A percentile compares a stretch with the other conserved stretches of the same genome.
These are phyloP conservation scores for Spinibarbus caldwelli DNA, from an alignment of 2,797 vertebrate genomes.

Conservation along the genomic window DNA sequence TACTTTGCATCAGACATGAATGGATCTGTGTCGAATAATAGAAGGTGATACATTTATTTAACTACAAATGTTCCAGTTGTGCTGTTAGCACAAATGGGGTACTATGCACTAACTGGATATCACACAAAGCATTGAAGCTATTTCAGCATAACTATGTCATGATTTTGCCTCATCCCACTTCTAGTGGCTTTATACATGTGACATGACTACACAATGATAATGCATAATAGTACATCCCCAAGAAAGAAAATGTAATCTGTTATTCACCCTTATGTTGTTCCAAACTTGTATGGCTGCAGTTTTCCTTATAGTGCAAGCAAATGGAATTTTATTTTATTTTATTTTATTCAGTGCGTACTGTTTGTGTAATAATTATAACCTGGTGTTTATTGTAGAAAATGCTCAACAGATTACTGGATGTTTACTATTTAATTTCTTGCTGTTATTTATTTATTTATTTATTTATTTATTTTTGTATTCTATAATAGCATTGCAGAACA, in stretches of 20 bases:
- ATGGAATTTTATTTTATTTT: not conserved
- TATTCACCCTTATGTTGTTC: not conserved
- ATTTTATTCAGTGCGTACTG: not conserved
- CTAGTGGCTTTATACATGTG: conserved; percentile 5
- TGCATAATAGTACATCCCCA: not conserved
- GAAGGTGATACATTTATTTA: conserved; percentile 13
- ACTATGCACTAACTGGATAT: not conserved
- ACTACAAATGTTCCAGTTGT: not conserved
- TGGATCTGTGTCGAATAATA: not conserved
- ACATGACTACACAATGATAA: not conserved
- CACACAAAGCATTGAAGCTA: not conserved
- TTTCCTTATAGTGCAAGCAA: not conserved
- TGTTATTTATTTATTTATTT: not conserved
- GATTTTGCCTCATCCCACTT: conserved; percentile 15
- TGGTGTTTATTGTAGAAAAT: not conserved
- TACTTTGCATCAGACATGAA: not conserved
- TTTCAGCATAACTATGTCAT: not conserved
- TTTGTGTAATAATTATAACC: not conserved
- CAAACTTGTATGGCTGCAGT: not conserved
- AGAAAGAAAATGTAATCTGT: not conserved
- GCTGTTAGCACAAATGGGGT: not conserved
- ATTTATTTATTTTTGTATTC: not conserved
- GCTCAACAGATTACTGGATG: not conserved
- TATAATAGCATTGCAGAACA: not conserved
- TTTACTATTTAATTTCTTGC: not conserved